Evolutionary conservation across 2,797 vertebrate species (phyloP).

Genomic region (Tokudaia tokunoshimensis): DNA sequence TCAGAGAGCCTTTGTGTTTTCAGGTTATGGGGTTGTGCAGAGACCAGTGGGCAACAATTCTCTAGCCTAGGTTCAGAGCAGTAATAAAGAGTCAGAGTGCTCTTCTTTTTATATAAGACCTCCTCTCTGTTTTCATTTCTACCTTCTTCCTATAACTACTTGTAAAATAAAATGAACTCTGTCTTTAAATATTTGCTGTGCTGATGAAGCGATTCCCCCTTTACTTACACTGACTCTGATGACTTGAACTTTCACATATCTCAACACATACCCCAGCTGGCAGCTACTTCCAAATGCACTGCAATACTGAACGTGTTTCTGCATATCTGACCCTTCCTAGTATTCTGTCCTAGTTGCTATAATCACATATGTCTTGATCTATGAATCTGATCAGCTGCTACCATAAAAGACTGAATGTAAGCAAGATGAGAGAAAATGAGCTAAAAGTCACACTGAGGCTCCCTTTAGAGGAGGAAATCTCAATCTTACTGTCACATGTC

Average conservation of each 20-base stretch:
- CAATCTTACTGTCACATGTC: not conserved
- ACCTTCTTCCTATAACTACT: not conserved
- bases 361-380: not conserved
- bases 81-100: not conserved
- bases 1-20: not conserved
- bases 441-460: not conserved
- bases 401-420: not conserved
- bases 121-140: not conserved
- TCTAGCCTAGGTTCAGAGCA: not conserved
- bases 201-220: not conserved
- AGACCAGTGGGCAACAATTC: not conserved
- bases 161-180: not conserved
- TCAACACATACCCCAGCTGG: not conserved
- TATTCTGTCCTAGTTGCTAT: not conserved
- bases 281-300: not conserved
- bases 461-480: not conserved
- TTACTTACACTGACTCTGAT: not conserved
- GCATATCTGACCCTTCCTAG: too few relatives aligned
- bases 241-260: not conserved
- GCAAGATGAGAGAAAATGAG: not conserved
- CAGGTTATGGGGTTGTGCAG: not conserved
- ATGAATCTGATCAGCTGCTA: not conserved
- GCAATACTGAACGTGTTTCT: not conserved
- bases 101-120: not conserved
- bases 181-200: not conserved